Conservation (phyloP, 2,797 vertebrate genomes). For the Ctenochaetus hawaiiensis region DNA sequence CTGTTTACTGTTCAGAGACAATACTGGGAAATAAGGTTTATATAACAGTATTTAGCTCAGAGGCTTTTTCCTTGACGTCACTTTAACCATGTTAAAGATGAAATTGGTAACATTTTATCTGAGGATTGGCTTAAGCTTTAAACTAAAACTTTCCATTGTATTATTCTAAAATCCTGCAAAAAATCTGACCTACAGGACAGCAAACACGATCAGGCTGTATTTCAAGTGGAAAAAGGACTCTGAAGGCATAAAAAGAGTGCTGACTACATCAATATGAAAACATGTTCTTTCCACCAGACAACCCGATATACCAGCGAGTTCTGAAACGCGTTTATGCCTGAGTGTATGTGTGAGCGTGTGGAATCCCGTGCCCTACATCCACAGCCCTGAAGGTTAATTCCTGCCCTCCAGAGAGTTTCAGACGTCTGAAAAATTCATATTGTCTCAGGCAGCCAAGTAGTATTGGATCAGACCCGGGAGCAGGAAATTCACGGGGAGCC, state of each 20-base stretch:
- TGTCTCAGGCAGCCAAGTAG: slow-evolving; percentile 55
- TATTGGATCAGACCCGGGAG: slow-evolving; percentile 65
- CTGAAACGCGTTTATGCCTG: neutral
- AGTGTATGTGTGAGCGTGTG: neutral
- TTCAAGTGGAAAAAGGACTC: slow-evolving; percentile 45
- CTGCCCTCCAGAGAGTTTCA: slow-evolving; percentile 72
- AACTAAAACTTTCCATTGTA: slow-evolving; percentile 16
- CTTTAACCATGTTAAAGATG: slow-evolving; percentile 3
- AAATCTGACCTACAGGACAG: slow-evolving; percentile 2
- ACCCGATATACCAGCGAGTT: slow-evolving; percentile 36
- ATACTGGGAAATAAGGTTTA: neutral
- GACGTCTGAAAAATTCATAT: slow-evolving; percentile 75
- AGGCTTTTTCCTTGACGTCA: slow-evolving; percentile 24
- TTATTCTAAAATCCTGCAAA: slow-evolving; percentile 21
- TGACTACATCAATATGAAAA: slow-evolving; percentile 57
- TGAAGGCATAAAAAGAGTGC: slow-evolving; percentile 13
- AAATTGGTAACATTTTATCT: slow-evolving; percentile 16
- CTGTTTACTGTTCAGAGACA: neutral
- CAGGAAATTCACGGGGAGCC: slow-evolving; percentile 72
- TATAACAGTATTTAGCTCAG: slow-evolving; percentile 1
- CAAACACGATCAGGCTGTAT: slow-evolving; percentile 28
- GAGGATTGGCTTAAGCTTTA: neutral
- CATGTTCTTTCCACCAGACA: slow-evolving; percentile 42
- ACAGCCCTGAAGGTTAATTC: slow-evolving; percentile 62
- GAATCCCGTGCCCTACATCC: slow-evolving; percentile 72